phyloP scores from a whole-genome alignment of 2,888 invertebrate species.

The Zele albiditarsus region DNA sequence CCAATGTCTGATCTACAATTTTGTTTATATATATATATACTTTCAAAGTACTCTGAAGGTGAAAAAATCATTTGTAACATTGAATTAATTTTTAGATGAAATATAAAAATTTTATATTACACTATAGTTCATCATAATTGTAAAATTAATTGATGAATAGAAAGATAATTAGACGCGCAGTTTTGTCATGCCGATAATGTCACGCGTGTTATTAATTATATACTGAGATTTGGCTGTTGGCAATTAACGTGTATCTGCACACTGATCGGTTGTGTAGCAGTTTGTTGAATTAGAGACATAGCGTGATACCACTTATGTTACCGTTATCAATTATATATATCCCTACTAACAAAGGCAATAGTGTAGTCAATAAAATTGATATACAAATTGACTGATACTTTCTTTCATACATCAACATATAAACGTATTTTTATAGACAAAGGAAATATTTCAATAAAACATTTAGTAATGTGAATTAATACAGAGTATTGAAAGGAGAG shows the following conservation, averaged over 20 bases:
- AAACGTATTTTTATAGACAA: too few relatives aligned
- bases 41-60: too few relatives aligned
- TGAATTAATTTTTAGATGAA: too few relatives aligned
- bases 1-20: too few relatives aligned
- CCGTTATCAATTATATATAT: background rate
- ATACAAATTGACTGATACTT: background rate
- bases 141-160: background rate
- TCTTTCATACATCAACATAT: too few relatives aligned
- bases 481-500: too few relatives aligned
- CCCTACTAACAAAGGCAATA: background rate
- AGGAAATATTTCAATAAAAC: background rate
- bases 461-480: background rate
- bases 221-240: background rate
- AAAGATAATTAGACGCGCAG: background rate
- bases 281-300: background rate
- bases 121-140: too few relatives aligned
- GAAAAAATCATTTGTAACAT: too few relatives aligned
- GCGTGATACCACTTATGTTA: background rate
- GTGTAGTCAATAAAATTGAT: background rate
- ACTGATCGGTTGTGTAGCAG: background rate
- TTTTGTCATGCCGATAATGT: background rate
- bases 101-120: too few relatives aligned
- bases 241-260: background rate
- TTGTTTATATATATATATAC: too few relatives aligned
- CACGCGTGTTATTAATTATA: background rate